Base-by-base conservation (phyloP, 1,140 invertebrate genomes). In the Bombus difficillimus region DNA sequence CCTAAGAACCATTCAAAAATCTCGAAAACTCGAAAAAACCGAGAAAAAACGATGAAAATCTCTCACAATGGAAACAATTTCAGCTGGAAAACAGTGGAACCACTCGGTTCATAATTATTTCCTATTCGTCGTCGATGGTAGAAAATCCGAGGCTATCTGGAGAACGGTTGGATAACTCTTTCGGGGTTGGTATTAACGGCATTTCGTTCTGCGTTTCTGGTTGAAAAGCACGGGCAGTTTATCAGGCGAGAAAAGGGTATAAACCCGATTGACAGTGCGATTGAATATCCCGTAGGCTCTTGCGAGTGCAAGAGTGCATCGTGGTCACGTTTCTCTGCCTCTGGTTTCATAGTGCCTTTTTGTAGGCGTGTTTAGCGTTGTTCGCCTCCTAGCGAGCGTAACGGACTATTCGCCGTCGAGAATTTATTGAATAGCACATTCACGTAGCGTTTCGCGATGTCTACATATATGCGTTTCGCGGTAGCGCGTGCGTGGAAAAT, bases 381-480 rank as follows among this genome's bases (percentile, higher is more conserved):
- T 69, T 78, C 73, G 34, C 25, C n/a, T 57, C 43, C 62, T 78
- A 32, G 62, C 47, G 28, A 73, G 39, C 71, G 80, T 59, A 82
- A 82, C 62, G 62, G 37, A 2, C n/a, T 28, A 25, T 75, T 75
- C 80, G 4, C 41, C 5, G 25, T 0, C 12, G 74, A 41, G n/a
- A 69, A 78, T 83, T 83, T 83, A 83, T 83, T 34, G 81, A 83
- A 78, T 53, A 57, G 74, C 62, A 15, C n/a, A 81, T 41, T 59
- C 43, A n/a, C 66, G 25, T 32, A 12, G 64, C 28, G 15, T 34
- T 32, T n/a, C 37, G 22, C n/a, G 22, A 39, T 22, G 43, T 18
- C 8, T 25, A 37, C 6, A 3, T 9, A 66, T 34, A 53, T 2
- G 41, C 34, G 64, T 47, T 47, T 25, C 4, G 28, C 28, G 68